Base-by-base conservation (phyloP, 2,888 invertebrate species). In the Drosophila incognita region DNA sequence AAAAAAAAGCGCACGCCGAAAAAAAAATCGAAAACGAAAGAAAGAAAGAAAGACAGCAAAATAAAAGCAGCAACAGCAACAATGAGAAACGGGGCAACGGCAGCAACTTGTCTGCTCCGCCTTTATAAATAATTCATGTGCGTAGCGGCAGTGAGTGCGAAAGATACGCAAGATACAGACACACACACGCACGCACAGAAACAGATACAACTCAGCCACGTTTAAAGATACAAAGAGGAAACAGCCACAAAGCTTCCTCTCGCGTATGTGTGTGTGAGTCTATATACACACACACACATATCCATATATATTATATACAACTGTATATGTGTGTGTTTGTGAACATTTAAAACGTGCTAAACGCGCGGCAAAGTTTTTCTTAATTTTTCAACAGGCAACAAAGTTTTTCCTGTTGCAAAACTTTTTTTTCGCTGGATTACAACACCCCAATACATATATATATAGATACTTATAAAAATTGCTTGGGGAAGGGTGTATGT, bases 61-160 rank as follows among this genome's bases (percentile, higher is more conserved):
- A 81, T 74, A 70, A 71, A 66, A 68, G 57, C 56, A 63, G 53
- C 59, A 81, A 64, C 67, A 73, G 63, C 65, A 77, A 62, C 83
- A 83, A 67, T 74, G 59, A 68, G 76, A 74, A 79, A 83, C 76
- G 49, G 78, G 71, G 85, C 87, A 84, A 74, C 78, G 75, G 79
- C 84, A 85, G 88, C 85, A 85, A 92, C 92, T 92, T 90, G 92
- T 91, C 92, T 92, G 93, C 92, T 92, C 93, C 93, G 93, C 93
- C 93, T 93, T 93, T 92, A 93, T 93, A 93, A 93, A 93, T 93
- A 92, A 93, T 93, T 92, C 92, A 93, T 92, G 89, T 90, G 91
- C 85, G 8, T 15, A 84, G 82, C 83, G 78, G 78, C 80, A 76
- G 76, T 78, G 87, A 89, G 79, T 81, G 81, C 74, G 74, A 87